Conservation (phyloP, 2,888 invertebrate genomes). For the Lucinisca nassula region DNA sequence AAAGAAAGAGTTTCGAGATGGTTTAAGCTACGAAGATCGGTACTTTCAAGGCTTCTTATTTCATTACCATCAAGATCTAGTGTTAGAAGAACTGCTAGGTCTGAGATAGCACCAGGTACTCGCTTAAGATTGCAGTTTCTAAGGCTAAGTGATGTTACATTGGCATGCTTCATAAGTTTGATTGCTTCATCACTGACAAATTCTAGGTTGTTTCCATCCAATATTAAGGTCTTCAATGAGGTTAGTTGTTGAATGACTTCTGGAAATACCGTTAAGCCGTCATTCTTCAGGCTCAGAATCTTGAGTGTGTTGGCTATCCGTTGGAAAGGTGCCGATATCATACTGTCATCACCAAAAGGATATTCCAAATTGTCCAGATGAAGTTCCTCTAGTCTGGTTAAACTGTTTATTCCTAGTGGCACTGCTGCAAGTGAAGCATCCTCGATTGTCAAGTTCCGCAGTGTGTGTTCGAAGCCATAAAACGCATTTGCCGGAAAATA, state of each 20-base stretch:
- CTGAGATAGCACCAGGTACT: conserved; percentile 72
- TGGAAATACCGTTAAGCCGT: conserved; percentile 71
- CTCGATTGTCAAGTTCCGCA: conserved; percentile 66
- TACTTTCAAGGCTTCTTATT: conserved; percentile 72
- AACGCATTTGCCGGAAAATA: conserved; percentile 63
- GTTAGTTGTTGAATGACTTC: conserved; percentile 58
- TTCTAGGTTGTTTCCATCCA: conserved; percentile 69
- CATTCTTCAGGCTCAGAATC: conserved; percentile 67
- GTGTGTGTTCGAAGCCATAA: conserved; percentile 69
- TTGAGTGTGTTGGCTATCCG: conserved; percentile 51
- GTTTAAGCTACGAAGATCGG: conserved; percentile 63
- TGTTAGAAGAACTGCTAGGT: conserved; percentile 48
- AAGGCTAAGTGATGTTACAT: conserved; percentile 65
- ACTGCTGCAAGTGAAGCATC: conserved; percentile 58
- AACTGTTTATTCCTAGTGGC: conserved; percentile 58
- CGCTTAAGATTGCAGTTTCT: conserved; percentile 70
- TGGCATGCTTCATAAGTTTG: conserved; percentile 51
- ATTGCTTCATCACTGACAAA: conserved; percentile 76
- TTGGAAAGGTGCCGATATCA: conserved; percentile 63
- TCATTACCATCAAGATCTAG: conserved; percentile 69
- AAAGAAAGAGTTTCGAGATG: conserved; percentile 50
- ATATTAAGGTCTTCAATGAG: conserved; percentile 47
- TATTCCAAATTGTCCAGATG: conserved; percentile 65
- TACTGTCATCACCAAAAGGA: conserved; percentile 62
- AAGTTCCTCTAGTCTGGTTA: conserved; percentile 57